These are phyloP conservation scores for Heliconius ismenius DNA, from an alignment of 2,888 invertebrate species.

Conservation along the genomic window DNA sequence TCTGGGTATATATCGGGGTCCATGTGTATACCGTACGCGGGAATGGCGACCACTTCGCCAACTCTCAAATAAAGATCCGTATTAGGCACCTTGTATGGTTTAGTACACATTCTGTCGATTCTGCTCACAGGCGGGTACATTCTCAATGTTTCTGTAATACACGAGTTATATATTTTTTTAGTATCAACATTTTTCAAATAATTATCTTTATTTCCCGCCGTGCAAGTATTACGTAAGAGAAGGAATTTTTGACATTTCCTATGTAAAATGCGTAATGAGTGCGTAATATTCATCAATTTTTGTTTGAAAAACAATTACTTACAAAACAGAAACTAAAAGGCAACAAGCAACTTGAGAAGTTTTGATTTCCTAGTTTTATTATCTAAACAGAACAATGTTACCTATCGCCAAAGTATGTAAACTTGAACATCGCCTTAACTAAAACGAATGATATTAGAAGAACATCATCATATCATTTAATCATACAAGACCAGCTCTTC, in stretches of 20 bases:
- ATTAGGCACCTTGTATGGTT: slow-evolving; percentile 78
- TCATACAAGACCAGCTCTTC: background rate
- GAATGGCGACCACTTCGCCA: slow-evolving; percentile 73
- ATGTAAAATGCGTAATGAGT: too few relatives aligned
- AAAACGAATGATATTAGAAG: background rate
- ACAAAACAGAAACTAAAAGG: too few relatives aligned
- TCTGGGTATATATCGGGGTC: slow-evolving; percentile 81
- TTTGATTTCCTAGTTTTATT: too few relatives aligned
- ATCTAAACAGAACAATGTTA: too few relatives aligned
- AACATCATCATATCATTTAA: background rate
- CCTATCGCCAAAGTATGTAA: background rate
- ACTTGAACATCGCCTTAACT: background rate
- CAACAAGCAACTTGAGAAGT: too few relatives aligned
- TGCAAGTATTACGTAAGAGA: too few relatives aligned
- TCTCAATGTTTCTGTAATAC: slow-evolving; percentile 79
- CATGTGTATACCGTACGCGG: slow-evolving; percentile 77
- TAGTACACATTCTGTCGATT: slow-evolving; percentile 79
- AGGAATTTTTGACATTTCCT: too few relatives aligned
- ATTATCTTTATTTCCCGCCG: too few relatives aligned
- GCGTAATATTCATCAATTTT: too few relatives aligned
- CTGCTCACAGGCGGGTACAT: slow-evolving; percentile 80
- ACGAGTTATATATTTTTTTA: background rate
- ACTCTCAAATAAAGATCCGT: slow-evolving; percentile 68
- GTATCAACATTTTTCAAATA: background rate
- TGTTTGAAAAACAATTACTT: too few relatives aligned